phyloP scores from a whole-genome alignment of 1,140 invertebrate species.

The Chironomus striatipennis region DNA sequence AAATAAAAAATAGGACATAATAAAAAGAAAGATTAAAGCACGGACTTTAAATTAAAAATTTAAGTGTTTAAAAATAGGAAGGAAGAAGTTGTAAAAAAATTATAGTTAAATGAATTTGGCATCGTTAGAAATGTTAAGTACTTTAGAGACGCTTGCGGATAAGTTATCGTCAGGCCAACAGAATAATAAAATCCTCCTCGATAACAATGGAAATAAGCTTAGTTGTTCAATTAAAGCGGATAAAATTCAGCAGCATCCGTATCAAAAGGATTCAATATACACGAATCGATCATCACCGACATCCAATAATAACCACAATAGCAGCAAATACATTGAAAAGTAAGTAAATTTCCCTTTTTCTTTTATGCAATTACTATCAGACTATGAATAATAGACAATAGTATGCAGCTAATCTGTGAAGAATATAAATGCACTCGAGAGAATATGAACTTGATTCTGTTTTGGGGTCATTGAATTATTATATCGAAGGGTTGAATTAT shows the following conservation, averaged over 20 bases:
- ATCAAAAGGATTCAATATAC: slow-evolving; percentile 3
- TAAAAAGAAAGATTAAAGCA: neutral
- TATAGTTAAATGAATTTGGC: slow-evolving; percentile 19
- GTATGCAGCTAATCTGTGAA: too few relatives aligned
- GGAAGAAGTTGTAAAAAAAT: neutral
- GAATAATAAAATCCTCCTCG: neutral
- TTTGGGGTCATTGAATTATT: too few relatives aligned
- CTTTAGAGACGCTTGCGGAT: slow-evolving; percentile 11
- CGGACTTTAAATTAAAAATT: neutral
- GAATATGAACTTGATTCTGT: too few relatives aligned
- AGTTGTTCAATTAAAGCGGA: neutral
- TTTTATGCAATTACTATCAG: too few relatives aligned
- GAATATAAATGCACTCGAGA: too few relatives aligned
- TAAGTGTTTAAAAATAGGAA: neutral
- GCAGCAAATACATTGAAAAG: slow-evolving; percentile 15
- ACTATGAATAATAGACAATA: too few relatives aligned
- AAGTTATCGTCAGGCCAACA: slow-evolving; percentile 3
- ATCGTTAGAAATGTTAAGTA: slow-evolving; percentile 18
- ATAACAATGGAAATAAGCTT: slow-evolving; percentile 18
- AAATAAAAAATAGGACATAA: neutral
- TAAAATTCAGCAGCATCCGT: neutral
- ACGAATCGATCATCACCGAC: neutral
- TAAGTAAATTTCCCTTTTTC: neutral
- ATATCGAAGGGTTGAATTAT: too few relatives aligned
- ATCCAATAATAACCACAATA: slow-evolving; percentile 4